phyloP scores from a whole-genome alignment of 2,113 vertebrate genomes.

The Calidris pugnax region DNA sequence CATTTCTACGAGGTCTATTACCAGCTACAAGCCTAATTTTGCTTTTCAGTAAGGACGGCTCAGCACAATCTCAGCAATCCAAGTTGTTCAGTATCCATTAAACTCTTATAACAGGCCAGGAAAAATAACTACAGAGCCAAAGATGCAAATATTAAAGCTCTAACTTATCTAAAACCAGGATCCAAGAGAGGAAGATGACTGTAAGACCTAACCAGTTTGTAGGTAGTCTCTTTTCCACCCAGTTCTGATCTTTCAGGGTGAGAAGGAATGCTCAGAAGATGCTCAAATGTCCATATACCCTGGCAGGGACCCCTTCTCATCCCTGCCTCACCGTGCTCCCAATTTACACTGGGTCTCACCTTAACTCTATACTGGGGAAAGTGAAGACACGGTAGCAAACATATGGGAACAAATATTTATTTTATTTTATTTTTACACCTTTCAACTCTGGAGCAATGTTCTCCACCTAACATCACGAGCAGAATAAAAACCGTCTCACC shows the following conservation, averaged over 20 bases:
- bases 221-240: not conserved
- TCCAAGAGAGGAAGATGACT: not conserved
- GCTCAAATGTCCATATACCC: not conserved
- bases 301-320: not conserved
- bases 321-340: not conserved
- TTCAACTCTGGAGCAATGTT: not conserved
- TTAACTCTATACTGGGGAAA: not conserved
- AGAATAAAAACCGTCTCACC: not conserved
- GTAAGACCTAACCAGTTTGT: not conserved
- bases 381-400: not conserved
- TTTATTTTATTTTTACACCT: not conserved
- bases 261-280: not conserved
- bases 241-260: not conserved
- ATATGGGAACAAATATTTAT: not conserved
- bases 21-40: not conserved
- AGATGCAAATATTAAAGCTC: not conserved
- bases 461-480: not conserved
- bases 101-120: not conserved
- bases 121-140: not conserved
- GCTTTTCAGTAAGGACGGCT: not conserved
- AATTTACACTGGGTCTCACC: not conserved
- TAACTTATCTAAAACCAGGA: not conserved
- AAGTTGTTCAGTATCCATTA: not conserved
- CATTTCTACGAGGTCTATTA: not conserved
- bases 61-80: not conserved